Conservation (phyloP, 2,888 invertebrate species). For the Trichogramma evanescens region DNA sequence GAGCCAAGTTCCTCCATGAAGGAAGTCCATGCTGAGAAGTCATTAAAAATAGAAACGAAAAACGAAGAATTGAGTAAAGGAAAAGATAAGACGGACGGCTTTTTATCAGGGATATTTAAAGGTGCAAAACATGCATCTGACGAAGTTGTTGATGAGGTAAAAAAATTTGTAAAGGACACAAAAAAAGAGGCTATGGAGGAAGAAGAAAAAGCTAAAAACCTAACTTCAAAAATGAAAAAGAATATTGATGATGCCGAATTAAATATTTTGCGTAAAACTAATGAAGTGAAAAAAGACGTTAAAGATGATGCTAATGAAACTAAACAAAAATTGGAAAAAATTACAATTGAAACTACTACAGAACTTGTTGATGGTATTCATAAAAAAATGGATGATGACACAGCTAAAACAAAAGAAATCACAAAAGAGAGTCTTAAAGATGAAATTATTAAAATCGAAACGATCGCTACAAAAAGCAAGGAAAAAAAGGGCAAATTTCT, state of each 20-base stretch:
- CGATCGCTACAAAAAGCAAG: too few species aligned
- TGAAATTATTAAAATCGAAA: too few species aligned
- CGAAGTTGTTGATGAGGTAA: constrained; percentile 22
- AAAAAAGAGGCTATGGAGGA: constrained; percentile 30
- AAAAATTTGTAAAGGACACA: constrained; percentile 39
- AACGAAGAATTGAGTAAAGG: constrained; percentile 25
- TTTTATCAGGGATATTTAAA: constrained; percentile 27
- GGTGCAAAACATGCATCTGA: constrained; percentile 23
- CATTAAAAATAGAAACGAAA: constrained; percentile 22
- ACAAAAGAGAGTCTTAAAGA: neutral
- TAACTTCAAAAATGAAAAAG: too few species aligned
- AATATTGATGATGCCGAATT: constrained; percentile 15
- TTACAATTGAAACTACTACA: neutral
- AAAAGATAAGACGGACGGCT: constrained; percentile 24
- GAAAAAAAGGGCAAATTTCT: too few species aligned
- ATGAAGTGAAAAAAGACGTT: constrained; percentile 21
- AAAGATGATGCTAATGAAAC: constrained; percentile 8
- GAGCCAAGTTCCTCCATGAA: too few species aligned
- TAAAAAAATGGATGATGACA: neutral
- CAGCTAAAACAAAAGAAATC: constrained; percentile 10
- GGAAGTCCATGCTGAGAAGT: constrained; percentile 26
- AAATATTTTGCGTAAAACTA: neutral
- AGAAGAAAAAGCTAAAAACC: constrained; percentile 15
- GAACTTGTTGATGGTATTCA: too few species aligned
- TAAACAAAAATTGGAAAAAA: neutral